Base-by-base conservation (phyloP, 2,113 vertebrate genomes). In the Dendrocopos noguchii region DNA sequence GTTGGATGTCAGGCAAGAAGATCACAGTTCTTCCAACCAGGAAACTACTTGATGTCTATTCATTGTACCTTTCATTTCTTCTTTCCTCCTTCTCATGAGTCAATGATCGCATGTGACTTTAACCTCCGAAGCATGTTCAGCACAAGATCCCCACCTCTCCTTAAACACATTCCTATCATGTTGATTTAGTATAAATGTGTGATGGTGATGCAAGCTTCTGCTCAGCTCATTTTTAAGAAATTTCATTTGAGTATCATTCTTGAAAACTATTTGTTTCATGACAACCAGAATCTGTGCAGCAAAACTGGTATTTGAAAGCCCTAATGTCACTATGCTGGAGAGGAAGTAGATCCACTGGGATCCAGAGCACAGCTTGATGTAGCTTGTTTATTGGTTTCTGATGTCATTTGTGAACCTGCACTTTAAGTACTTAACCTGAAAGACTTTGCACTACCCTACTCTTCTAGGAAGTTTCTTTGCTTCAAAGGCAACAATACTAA, bases 81-180 rank as follows among this genome's bases (percentile, higher is more conserved):
- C 29, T 68, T n/a, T n/a, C 24, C 53, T 77, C 8, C 52, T 61
- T 50, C 25, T 85, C 72, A 64, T 44, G 53, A 88, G 94, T 92
- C 95, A 81, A 88, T 81, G 47, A 24, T 87, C 21, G 85, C 65
- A 10, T 67, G 66, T 90, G 90, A 78, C 61, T 82, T 88, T 28
- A 33, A 15, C 61, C 67, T 95, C 63, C 66, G 56, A 94, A 90
- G 34, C 8, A 56, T 77, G 50, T 33, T 39, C 10, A 13, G 76
- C 87, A 74, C 66, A 77, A 87, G 31, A 33, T 87, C 53, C 2
- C 4, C 27, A 33, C 18, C 71, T 59, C 24, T 50, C 36, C 47
- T 84, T 74, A 71, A 77, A 66, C 53, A 44, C 1, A 1, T 7
- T 88, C 24, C 29, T 85, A 91, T 68, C 5, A 1, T 21, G 18